These are phyloP conservation scores for Pipa parva DNA, from an alignment of 2,113 vertebrate genomes.

Conservation along the genomic window DNA sequence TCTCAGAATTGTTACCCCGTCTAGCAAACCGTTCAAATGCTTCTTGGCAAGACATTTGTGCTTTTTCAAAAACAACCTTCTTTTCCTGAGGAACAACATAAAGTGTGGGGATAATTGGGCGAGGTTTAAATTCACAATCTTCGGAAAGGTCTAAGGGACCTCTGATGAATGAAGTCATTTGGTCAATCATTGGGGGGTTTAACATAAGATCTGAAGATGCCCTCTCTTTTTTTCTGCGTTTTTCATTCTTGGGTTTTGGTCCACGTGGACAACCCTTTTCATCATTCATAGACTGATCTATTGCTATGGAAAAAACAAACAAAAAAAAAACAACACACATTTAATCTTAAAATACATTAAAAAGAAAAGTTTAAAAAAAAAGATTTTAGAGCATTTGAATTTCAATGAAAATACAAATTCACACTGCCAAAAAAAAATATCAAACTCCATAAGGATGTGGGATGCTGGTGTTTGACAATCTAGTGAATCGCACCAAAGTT, in stretches of 20 bases:
- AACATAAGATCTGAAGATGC: background rate
- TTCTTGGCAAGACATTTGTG: conserved; percentile 70
- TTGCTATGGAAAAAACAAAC: background rate
- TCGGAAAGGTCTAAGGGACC: conserved; percentile 9
- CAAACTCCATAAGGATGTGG: no score
- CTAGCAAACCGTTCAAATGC: conserved; percentile 72
- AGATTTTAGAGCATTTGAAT: no score
- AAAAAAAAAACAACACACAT: background rate
- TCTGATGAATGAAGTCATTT: background rate
- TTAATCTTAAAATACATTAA: no score
- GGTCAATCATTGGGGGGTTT: background rate
- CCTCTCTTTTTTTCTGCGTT: conserved; percentile 7
- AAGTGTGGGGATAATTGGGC: conserved; percentile 69
- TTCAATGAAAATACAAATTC: no score
- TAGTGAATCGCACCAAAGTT: no score
- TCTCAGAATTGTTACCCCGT: conserved; percentile 43
- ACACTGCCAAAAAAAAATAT: no score
- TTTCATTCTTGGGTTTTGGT: conserved; percentile 15
- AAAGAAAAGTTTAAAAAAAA: no score
- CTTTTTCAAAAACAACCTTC: conserved; percentile 53
- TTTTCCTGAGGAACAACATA: conserved; percentile 64
- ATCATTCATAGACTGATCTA: background rate
- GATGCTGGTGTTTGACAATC: no score
- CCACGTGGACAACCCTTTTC: background rate
- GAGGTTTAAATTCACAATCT: conserved; percentile 52